Evolutionary conservation across 1,140 invertebrate species (phyloP).

Genomic region (Zaprionus tsacasi): DNA sequence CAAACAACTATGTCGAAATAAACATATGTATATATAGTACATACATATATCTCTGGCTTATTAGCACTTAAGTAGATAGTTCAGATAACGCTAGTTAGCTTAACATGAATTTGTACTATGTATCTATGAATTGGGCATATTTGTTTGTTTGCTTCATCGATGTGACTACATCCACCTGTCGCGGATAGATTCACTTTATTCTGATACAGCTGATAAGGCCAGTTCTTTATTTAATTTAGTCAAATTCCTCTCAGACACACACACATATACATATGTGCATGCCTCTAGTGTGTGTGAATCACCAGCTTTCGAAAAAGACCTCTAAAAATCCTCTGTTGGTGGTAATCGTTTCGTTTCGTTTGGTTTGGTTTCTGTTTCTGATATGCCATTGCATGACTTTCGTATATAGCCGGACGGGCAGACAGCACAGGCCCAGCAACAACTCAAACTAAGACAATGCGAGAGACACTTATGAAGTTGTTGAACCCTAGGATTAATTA

Average conservation of each 20-base stretch:
- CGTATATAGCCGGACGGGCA: background rate
- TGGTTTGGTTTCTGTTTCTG: background rate
- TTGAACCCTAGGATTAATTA: background rate
- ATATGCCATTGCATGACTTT: conserved; percentile 22
- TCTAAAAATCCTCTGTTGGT: conserved; percentile 45
- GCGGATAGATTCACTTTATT: background rate
- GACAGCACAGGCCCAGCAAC: background rate
- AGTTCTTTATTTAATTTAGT: background rate
- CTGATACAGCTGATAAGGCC: conserved; percentile 1
- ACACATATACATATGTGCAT: background rate
- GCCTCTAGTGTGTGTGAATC: conserved; percentile 20
- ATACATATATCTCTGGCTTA: background rate
- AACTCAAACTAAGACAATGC: background rate
- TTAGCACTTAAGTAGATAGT: background rate
- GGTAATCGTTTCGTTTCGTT: conserved; percentile 13
- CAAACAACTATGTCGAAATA: conserved; percentile 25
- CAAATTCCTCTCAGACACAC: background rate
- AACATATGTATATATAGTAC: background rate
- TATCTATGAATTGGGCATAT: background rate
- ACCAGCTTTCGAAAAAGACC: conserved; percentile 32
- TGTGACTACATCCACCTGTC: conserved; percentile 2
- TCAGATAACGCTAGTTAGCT: background rate
- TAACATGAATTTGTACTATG: conserved; percentile 7
- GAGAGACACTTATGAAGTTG: background rate
- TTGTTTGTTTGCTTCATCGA: background rate